phyloP scores from a whole-genome alignment of 2,113 vertebrate genomes.

The Cephalopterus ornatus region DNA sequence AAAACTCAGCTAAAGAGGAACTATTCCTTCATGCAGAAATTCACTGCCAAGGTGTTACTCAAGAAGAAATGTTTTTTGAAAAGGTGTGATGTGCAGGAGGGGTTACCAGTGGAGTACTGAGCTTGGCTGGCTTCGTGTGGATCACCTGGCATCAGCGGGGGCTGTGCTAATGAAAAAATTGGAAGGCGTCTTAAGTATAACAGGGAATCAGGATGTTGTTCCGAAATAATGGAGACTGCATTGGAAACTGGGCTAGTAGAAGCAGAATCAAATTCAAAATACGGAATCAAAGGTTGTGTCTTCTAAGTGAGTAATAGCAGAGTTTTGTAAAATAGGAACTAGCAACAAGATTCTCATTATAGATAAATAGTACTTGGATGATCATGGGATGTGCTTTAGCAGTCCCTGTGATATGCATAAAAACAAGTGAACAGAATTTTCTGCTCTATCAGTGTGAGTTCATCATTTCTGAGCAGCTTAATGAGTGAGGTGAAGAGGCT shows the following conservation, averaged over 20 bases:
- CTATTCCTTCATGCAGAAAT: not conserved
- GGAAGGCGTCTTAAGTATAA: conserved; percentile 17
- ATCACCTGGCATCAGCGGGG: not conserved
- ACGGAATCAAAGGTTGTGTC: not conserved
- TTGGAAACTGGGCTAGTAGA: conserved; percentile 3
- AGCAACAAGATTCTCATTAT: conserved; percentile 15
- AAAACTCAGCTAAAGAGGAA: not conserved
- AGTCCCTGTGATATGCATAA: not conserved
- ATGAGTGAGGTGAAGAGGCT: not conserved
- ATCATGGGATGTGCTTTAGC: not conserved
- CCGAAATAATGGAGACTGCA: not conserved
- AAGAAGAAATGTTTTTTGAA: not conserved
- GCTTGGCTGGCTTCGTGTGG: not conserved
- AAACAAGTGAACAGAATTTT: not conserved
- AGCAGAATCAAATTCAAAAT: not conserved
- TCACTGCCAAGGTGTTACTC: not conserved
- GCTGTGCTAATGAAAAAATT: not conserved
- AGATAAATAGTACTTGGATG: not conserved
- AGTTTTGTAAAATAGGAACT: not conserved
- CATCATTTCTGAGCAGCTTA: not conserved
- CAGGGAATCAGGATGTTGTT: not conserved
- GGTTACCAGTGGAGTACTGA: not conserved
- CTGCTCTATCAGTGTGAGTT: not conserved
- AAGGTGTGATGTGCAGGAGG: not conserved
- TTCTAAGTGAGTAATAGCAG: not conserved